phyloP scores from a whole-genome alignment of 2,113 vertebrate species.

The Colistium nudipinnis region DNA sequence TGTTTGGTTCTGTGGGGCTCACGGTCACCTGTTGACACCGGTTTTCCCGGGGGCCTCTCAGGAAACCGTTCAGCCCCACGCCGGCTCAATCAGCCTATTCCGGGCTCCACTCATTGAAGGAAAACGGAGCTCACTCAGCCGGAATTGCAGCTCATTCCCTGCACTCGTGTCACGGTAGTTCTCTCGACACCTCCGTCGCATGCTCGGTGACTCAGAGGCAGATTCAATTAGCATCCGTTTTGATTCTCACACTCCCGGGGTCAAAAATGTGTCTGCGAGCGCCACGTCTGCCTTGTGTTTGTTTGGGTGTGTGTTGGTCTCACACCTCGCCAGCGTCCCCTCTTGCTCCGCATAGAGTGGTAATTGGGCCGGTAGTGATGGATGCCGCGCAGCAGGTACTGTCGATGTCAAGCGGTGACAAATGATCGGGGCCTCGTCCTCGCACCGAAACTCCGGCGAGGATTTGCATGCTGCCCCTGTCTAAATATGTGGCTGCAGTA shows the following conservation, averaged over 20 bases:
- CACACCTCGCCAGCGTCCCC: conserved; percentile 38
- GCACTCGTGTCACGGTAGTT: conserved; percentile 19
- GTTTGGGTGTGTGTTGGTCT: conserved; percentile 8
- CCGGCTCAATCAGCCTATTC: conserved; percentile 17
- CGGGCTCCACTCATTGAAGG: conserved; percentile 31
- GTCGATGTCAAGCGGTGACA: conserved; percentile 49
- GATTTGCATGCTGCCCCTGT: conserved; percentile 6
- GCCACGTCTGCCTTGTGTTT: not conserved
- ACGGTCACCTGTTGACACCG: conserved; percentile 63
- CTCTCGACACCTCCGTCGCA: conserved; percentile 45
- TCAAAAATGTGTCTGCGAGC: conserved; percentile 14
- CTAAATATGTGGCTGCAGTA: not conserved
- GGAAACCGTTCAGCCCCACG: conserved; percentile 16
- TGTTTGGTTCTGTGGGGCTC: conserved; percentile 18
- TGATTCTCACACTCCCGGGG: conserved; percentile 41
- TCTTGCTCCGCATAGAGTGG: conserved; percentile 31
- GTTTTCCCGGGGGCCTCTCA: not conserved
- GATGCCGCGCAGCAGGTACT: conserved; percentile 58
- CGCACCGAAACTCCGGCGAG: not conserved
- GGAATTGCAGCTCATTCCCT: conserved; percentile 32
- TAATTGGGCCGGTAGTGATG: conserved; percentile 61
- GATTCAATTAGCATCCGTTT: conserved; percentile 56
- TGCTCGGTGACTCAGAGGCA: conserved; percentile 45
- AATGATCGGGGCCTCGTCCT: conserved; percentile 31
- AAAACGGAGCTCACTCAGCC: conserved; percentile 1